Percentiles rank a stretch among this genome's conserved stretches.
Evolutionary conservation across 2,888 invertebrate genomes (phyloP).

Genomic region (Tenthredo amoena): DNA sequence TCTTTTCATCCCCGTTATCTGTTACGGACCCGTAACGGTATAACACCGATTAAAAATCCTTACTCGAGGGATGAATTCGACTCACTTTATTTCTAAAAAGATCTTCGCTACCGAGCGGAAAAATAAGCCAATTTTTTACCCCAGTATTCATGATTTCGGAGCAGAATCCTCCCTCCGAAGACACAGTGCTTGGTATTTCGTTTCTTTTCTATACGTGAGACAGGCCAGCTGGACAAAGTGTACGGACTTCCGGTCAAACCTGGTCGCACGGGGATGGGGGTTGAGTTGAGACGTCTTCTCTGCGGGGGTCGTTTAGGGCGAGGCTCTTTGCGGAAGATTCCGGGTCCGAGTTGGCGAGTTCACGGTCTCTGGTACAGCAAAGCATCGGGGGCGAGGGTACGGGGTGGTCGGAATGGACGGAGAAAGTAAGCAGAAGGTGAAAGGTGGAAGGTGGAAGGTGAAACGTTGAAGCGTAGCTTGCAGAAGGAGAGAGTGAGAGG

Average conservation of each 20-base stretch:
- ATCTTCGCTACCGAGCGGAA: no score
- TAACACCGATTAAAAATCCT: not conserved
- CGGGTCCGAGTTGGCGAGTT: conserved; percentile 21
- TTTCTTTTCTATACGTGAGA: not conserved
- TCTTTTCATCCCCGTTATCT: not conserved
- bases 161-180: not conserved
- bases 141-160: not conserved
- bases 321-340: conserved; percentile 27
- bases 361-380: conserved; percentile 12
- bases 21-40: not conserved
- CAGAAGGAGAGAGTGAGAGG: not conserved
- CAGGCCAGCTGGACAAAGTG: not conserved
- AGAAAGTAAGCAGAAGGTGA: conserved; percentile 27
- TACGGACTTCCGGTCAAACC: not conserved
- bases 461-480: conserved; percentile 15
- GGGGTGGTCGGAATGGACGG: not conserved
- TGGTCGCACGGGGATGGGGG: not conserved
- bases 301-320: conserved; percentile 19
- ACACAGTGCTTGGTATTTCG: not conserved
- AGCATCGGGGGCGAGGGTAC: not conserved
- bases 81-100: no score
- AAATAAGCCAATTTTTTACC: no score
- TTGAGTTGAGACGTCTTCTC: conserved; percentile 22
- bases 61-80: not conserved
- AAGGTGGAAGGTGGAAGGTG: conserved; percentile 11